Evolutionary conservation across 2,797 vertebrate genomes (phyloP), one percentile per base, ranked within the genome.

Genomic region (Smutsia gigantea): DNA sequence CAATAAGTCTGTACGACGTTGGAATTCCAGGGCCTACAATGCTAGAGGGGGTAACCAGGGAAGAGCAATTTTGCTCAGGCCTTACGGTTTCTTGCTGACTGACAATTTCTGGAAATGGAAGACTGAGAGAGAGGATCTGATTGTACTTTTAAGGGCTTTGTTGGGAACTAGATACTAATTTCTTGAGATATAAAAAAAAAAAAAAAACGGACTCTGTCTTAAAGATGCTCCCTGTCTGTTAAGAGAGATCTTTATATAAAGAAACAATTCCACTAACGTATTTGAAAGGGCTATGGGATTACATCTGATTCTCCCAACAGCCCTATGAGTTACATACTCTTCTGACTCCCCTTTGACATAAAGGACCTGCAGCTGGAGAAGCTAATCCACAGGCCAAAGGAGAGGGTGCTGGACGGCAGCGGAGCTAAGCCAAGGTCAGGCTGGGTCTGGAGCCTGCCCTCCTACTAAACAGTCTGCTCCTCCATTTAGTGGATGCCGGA

Each of bases 61-160:
- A 53, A 46, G 64, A 39, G 34, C 3, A 9, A 5, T 61, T 75
- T 86, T 77, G 27, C 59, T 87, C 34, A 93, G 15, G 93, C 42
- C 68, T 61, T 29, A 5, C 37, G 31, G 57, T 78, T 77, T 87
- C 71, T 68, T 92, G 15, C 39, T 66, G 18, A 75, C n/a, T 46
- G 39, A 71, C n/a, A 61, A 17, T 42, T 88, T 95, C 89, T 79
- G 64, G 57, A 92, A 89, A 75, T 71, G 39, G 49, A 46, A 92
- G 53, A 49, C 49, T 42, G 31, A 92, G n/a, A 42, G 78, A 46
- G 1, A 46, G 87, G n/a, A 66, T 86, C 49, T 55, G 34, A 75
- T 51, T 86, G 66, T 71, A 61, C 34, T 79, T 84, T 88, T 85
- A 78, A 94, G 7, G 27, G 1, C 1, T 94, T 81, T 59, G 46